Evolutionary conservation across 2,797 vertebrate species (phyloP).

Genomic region (Erethizon dorsatum): DNA sequence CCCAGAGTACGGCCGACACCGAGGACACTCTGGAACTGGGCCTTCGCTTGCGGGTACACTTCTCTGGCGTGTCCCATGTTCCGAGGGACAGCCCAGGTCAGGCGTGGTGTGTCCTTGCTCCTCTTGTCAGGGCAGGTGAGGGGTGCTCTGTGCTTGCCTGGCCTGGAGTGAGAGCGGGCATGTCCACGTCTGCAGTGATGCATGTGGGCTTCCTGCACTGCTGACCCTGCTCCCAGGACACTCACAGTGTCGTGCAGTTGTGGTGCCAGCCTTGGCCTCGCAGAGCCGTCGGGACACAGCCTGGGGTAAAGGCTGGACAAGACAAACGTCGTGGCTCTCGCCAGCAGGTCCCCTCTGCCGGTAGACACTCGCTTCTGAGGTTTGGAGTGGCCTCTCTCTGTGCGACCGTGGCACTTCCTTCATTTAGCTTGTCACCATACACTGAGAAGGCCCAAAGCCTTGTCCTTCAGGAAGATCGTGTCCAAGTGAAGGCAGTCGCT

Average conservation of each 20-base stretch:
- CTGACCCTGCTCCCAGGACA: neutral
- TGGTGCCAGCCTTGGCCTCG: neutral
- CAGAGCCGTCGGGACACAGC: neutral
- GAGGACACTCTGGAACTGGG: neutral
- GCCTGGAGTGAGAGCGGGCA: neutral
- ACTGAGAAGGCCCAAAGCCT: neutral
- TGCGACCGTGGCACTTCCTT: constrained; percentile 2
- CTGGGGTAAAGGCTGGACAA: neutral
- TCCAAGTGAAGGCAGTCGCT: neutral
- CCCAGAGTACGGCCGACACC: no score
- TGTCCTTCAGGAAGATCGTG: neutral
- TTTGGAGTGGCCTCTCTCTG: neutral
- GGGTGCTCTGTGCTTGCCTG: neutral
- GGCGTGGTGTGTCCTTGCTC: neutral
- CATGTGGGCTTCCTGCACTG: neutral
- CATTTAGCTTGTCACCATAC: constrained; percentile 9
- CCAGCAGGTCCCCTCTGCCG: neutral
- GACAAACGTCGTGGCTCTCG: neutral
- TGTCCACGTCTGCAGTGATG: neutral
- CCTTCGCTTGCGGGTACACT: no score
- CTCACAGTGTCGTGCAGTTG: neutral
- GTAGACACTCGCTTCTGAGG: neutral
- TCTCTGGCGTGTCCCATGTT: neutral
- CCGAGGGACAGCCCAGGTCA: no score
- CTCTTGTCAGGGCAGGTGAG: neutral